Conservation (phyloP, 2,888 invertebrate species). For the Germaria angustata region DNA sequence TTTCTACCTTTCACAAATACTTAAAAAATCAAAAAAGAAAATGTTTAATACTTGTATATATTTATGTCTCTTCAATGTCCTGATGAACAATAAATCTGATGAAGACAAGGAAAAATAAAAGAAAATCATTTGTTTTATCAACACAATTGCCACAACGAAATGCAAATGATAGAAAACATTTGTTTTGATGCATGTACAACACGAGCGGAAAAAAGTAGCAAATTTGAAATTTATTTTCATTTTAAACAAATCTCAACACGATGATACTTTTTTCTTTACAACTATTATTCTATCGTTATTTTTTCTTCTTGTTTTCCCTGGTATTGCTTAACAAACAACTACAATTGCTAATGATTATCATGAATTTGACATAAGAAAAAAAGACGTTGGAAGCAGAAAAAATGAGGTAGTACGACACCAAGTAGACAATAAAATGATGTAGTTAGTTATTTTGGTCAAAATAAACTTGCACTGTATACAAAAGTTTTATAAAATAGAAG, state of each 20-base stretch:
- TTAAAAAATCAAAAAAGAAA: conserved; percentile 8
- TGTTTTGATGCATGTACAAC: conserved; percentile 54
- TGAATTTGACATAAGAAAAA: conserved; percentile 48
- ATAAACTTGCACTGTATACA: conserved; percentile 24
- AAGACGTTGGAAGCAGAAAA: background rate
- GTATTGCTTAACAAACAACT: conserved; percentile 26
- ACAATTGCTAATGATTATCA: conserved; percentile 65
- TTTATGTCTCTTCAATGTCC: background rate
- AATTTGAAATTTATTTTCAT: conserved; percentile 64
- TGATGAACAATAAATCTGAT: background rate
- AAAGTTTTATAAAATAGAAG: conserved; percentile 18
- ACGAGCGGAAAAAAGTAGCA: conserved; percentile 46
- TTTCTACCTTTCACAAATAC: conserved; percentile 5
- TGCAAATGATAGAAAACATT: conserved; percentile 56
- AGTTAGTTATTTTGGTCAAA: conserved; percentile 55
- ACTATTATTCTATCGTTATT: background rate
- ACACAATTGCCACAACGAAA: conserved; percentile 39
- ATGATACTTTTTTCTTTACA: conserved; percentile 26
- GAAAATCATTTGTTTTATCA: conserved; percentile 42
- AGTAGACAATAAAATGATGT: conserved; percentile 41
- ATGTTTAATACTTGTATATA: background rate
- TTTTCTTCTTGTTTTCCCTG: conserved; percentile 9
- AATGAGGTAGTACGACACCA: conserved; percentile 35
- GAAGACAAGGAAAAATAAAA: background rate
- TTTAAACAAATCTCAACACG: conserved; percentile 55